phyloP scores from a whole-genome alignment of 1,140 invertebrate species.

The Acromyrmex charruanus region DNA sequence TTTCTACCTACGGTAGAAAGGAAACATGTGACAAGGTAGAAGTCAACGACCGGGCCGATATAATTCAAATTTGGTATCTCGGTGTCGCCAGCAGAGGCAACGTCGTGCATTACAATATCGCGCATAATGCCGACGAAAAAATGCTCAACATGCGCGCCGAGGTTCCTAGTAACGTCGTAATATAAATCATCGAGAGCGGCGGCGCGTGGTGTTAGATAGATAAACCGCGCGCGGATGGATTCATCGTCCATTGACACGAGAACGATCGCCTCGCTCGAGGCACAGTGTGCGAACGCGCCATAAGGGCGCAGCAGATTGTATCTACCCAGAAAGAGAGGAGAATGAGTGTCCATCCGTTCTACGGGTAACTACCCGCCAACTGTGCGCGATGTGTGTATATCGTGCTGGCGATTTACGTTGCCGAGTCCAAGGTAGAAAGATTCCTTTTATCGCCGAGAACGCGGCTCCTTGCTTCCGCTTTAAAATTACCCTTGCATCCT shows the following conservation, averaged over 20 bases:
- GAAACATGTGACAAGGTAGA: conserved; percentile 43
- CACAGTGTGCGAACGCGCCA: conserved; percentile 55
- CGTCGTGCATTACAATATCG: conserved; percentile 55
- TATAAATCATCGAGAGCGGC: conserved; percentile 37
- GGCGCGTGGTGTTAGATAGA: conserved; percentile 48
- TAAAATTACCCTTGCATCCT: background rate
- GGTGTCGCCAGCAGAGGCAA: conserved; percentile 40
- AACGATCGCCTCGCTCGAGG: conserved; percentile 54
- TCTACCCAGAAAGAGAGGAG: conserved; percentile 8
- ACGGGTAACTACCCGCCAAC: background rate
- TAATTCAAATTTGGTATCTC: conserved; percentile 59
- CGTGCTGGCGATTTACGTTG: background rate
- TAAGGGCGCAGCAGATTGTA: conserved; percentile 54
- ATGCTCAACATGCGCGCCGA: conserved; percentile 21
- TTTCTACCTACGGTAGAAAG: conserved; percentile 18
- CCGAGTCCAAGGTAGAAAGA: background rate
- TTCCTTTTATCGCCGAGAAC: conserved; percentile 32
- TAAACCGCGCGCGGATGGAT: conserved; percentile 61
- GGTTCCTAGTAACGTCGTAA: background rate
- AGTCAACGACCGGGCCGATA: conserved; percentile 52
- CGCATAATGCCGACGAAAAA: conserved; percentile 48
- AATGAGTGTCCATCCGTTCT: background rate
- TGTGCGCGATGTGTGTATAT: conserved; percentile 5
- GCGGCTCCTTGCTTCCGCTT: background rate
- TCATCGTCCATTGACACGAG: conserved; percentile 72